Evolutionary conservation across 2,797 vertebrate genomes (phyloP), one percentile per base, ranked within the genome.

Genomic region (Anabacerthia variegaticeps): DNA sequence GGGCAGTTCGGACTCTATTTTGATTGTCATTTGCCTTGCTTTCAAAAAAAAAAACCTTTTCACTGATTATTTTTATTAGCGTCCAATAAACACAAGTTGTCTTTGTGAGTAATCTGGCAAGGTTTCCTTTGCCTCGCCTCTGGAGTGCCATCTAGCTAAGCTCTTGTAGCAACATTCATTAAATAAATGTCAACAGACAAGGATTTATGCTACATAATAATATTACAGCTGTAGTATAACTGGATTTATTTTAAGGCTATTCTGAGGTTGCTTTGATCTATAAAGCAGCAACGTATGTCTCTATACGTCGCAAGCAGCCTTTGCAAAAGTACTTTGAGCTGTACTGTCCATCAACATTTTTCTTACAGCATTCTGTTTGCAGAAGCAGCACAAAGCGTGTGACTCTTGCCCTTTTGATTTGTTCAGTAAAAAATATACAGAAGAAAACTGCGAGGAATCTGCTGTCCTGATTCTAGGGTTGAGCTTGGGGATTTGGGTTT

Each of bases 71-170:
- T 92, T 92, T 85, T 92, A 61, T 75, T 72, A 88, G 37, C 6
- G 9, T 69, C 88, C 80, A 82, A 82, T 83, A 88, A 93, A 81
- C 74, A 78, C 51, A 73, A 92, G 66, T 88, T 93, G 59, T 79
- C 77, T 88, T 84, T 69, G 73, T 71, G 90, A 90, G 62, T 20
- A 82, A 48, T 83, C 68, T 96, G 95, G 80, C 92, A 69, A 69
- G 80, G 83, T 76, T 92, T 59, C 51, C 44, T 74, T 74, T 26
- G 76, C 85, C 30, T 92, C 59, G 94, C 94, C 95, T 96, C 94
- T 96, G 85, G 96, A 96, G 95, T 94, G 95, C 95, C 95, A 95
- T 96, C 94, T 95, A 96, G 96, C 93, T 90, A 95, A 95, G 80
- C 89, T 83, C 79, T 93, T 94, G 92, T 76, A 93, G 90, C 80